phyloP scores from a whole-genome alignment of 2,113 vertebrate species.

The Lamprotornis superbus region DNA sequence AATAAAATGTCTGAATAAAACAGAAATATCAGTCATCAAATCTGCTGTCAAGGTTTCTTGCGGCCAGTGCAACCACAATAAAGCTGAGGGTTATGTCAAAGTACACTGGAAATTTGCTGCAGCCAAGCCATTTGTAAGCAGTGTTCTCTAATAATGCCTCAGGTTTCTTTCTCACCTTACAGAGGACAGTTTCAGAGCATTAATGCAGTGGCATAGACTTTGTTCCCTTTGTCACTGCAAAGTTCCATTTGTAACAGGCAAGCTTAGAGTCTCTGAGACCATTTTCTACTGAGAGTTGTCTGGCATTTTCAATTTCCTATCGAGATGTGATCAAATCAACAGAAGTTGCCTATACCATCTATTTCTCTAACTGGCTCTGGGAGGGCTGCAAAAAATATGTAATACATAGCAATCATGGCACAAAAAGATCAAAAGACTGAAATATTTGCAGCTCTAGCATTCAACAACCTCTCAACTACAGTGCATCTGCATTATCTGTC shows the following conservation, averaged over 20 bases:
- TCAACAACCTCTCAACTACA: background rate
- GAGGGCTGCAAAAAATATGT: background rate
- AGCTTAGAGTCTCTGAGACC: background rate
- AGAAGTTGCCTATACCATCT: background rate
- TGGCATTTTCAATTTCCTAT: background rate
- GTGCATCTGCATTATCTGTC: background rate
- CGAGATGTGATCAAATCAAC: background rate
- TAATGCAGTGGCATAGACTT: background rate
- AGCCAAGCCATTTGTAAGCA: background rate
- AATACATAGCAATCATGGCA: background rate
- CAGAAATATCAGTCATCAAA: constrained; percentile 30
- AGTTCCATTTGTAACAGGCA: background rate
- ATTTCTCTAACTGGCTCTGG: background rate
- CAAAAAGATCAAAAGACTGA: background rate
- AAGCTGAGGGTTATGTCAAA: background rate
- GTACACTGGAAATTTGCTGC: background rate
- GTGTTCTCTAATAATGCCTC: background rate
- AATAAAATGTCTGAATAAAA: constrained; percentile 37
- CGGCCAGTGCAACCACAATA: background rate
- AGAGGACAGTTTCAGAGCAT: background rate
- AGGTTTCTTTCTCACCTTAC: background rate
- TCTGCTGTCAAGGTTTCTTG: background rate
- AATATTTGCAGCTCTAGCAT: background rate
- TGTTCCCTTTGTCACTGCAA: background rate
- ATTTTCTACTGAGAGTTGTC: background rate